Conservation (phyloP, 1,140 invertebrate genomes). For the Diorhabda carinulata region DNA sequence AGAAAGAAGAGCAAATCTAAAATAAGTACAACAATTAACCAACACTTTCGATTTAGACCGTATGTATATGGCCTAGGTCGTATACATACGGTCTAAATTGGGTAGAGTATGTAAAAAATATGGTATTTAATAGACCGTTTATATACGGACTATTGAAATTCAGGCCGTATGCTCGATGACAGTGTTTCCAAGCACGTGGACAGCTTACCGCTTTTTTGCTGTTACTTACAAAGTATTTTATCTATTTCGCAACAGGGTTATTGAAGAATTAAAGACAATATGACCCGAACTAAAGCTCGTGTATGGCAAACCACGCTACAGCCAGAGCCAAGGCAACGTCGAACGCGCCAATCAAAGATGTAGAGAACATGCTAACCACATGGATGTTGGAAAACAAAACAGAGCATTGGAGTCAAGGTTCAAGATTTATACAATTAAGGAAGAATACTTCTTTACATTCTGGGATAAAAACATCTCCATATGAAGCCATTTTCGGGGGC, state of each 20-base stretch:
- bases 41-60: too few species aligned
- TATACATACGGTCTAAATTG: too few species aligned
- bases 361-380: conserved; percentile 42
- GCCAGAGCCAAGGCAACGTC: conserved; percentile 35
- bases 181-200: conserved; percentile 1
- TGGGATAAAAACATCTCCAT: conserved; percentile 36
- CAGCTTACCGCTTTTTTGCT: background rate
- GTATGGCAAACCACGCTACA: conserved; percentile 43
- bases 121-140: too few species aligned
- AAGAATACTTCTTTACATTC: conserved; percentile 36
- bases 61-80: too few species aligned
- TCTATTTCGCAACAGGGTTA: conserved; percentile 35
- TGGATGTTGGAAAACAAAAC: conserved; percentile 40
- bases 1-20: too few species aligned
- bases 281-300: conserved; percentile 48
- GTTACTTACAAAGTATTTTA: conserved; percentile 1
- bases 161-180: too few species aligned
- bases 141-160: too few species aligned
- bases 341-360: conserved; percentile 42
- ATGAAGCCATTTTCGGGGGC: conserved; percentile 32
- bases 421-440: conserved; percentile 40
- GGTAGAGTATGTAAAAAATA: too few species aligned
- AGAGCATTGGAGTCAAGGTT: conserved; percentile 40
- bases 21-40: too few species aligned
- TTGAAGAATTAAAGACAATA: conserved; percentile 38